A percentile compares a stretch with the other conserved stretches of the same genome.
Evolutionary conservation across 2,797 vertebrate species (phyloP).

Genomic region (Aselliscus stoliczkanus): DNA sequence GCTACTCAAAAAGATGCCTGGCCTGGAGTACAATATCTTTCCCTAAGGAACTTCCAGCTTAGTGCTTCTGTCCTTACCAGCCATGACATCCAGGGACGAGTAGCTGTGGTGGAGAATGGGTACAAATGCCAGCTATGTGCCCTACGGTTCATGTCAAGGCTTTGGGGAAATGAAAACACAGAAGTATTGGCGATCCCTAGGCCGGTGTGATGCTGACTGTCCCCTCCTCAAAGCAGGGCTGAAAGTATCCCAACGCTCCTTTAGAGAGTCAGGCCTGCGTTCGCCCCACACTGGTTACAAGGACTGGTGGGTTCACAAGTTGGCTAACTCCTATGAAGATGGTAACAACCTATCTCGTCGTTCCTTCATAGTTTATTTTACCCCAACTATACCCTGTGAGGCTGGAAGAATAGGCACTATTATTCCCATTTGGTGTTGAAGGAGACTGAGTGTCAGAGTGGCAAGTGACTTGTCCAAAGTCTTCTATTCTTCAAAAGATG

Average conservation of each 20-base stretch:
- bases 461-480: neutral
- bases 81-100: neutral
- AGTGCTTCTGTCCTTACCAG: neutral
- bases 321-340: neutral
- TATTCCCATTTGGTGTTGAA: neutral
- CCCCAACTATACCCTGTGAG: neutral
- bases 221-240: neutral
- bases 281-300: neutral
- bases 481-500: neutral
- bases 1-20: neutral
- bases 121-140: neutral
- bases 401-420: neutral
- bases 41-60: neutral
- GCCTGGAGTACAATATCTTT: neutral
- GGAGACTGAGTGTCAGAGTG: neutral
- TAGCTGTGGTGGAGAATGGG: neutral
- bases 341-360: rapidly evolving
- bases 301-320: neutral
- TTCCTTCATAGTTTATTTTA: neutral
- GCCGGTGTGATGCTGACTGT: neutral
- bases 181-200: neutral
- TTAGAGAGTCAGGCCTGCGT: neutral
- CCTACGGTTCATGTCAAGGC: neutral
- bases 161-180: neutral
- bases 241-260: neutral